Percentiles rank a stretch among this genome's conserved stretches.
Evolutionary conservation across 2,888 invertebrate genomes (phyloP).

Genomic region (Stramonita haemastoma): DNA sequence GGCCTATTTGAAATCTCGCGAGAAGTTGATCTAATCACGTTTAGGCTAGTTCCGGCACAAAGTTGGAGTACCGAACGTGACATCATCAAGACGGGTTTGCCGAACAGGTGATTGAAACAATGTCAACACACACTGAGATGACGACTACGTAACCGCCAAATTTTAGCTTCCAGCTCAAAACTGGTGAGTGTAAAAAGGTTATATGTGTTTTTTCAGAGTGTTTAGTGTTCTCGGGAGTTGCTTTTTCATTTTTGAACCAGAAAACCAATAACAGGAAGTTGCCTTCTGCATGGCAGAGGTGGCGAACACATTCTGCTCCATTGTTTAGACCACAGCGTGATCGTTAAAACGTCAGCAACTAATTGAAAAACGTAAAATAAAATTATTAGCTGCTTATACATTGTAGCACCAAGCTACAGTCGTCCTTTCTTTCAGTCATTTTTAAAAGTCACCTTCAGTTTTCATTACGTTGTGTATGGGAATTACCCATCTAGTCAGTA

Average conservation of each 20-base stretch:
- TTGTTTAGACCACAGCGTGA: constrained; percentile 11
- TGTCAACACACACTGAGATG: constrained; percentile 43
- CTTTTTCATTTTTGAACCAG: neutral
- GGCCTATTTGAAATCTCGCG: neutral
- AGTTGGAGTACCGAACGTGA: constrained; percentile 48
- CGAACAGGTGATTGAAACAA: constrained; percentile 57
- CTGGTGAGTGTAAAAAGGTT: neutral
- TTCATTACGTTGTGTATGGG: too few relatives aligned
- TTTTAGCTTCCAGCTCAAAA: neutral
- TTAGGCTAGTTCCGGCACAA: neutral
- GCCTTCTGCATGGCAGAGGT: constrained; percentile 22
- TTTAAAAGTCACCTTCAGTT: too few relatives aligned
- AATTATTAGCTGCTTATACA: neutral
- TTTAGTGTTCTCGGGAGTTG: neutral
- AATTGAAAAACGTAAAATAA: neutral
- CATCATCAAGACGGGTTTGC: constrained; percentile 61
- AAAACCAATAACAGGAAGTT: constrained; percentile 39
- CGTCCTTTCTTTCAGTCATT: too few relatives aligned
- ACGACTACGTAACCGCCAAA: constrained; percentile 6
- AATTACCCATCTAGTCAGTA: too few relatives aligned
- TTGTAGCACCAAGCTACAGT: too few relatives aligned
- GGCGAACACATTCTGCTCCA: neutral
- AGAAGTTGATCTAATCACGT: neutral
- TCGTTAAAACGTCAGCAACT: neutral
- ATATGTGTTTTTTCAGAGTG: neutral